Conservation (phyloP, 2,888 invertebrate genomes). For the Oscheius sp. region DNA sequence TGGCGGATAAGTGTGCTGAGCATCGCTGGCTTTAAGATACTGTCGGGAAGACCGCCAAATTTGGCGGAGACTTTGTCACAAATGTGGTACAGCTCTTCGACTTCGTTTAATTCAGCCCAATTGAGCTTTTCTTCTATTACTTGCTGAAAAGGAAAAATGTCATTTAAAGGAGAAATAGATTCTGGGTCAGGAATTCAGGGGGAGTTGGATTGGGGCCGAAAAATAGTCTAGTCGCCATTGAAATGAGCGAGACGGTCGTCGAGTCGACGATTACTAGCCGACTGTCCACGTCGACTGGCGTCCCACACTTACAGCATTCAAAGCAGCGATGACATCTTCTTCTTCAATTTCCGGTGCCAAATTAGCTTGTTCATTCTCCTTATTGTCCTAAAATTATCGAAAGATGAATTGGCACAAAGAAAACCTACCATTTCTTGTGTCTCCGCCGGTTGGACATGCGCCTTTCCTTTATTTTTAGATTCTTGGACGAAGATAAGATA, state of each 20-base stretch:
- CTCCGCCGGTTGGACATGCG: not conserved
- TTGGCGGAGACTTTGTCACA: slow-evolving; percentile 48
- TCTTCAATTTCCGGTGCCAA: slow-evolving; percentile 52
- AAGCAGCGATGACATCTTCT: slow-evolving; percentile 37
- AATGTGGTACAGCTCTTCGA: slow-evolving; percentile 50
- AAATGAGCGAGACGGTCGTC: too few species aligned
- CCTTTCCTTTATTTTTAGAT: not conserved
- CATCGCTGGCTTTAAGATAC: slow-evolving; percentile 57
- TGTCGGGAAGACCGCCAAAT: slow-evolving; percentile 55
- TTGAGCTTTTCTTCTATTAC: slow-evolving; percentile 48
- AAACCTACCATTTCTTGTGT: slow-evolving; percentile 6
- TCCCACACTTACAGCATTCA: slow-evolving; percentile 15
- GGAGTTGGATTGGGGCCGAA: too few species aligned
- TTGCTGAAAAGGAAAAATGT: slow-evolving; percentile 38
- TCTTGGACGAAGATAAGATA: slow-evolving; percentile 29
- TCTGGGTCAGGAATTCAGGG: too few species aligned
- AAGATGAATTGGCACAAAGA: not conserved
- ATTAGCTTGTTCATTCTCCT: slow-evolving; percentile 7
- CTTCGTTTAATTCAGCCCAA: slow-evolving; percentile 51
- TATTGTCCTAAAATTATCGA: not conserved
- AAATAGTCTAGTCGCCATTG: not conserved
- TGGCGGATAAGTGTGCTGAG: slow-evolving; percentile 45
- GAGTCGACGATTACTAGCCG: too few species aligned
- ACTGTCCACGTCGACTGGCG: too few species aligned
- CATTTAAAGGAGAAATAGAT: not conserved